Conservation (phyloP, 1,140 invertebrate species). For the Neotoxoptera formosana region DNA sequence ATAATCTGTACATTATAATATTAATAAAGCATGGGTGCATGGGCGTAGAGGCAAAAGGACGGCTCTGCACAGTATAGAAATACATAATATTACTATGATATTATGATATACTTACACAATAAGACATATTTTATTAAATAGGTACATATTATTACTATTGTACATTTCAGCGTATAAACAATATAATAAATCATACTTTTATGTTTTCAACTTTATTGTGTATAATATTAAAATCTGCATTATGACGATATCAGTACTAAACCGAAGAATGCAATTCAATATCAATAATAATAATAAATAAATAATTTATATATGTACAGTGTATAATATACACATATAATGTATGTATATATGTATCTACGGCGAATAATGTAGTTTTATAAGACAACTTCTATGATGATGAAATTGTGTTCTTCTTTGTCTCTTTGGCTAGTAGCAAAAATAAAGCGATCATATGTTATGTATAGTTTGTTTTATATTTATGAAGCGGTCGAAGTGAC, state of each 20-base stretch:
- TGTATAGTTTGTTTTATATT: background rate
- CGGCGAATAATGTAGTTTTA: background rate
- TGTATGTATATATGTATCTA: too few relatives aligned
- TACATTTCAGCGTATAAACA: background rate
- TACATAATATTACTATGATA: background rate
- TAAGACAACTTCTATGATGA: background rate
- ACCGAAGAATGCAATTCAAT: background rate
- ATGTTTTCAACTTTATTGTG: background rate
- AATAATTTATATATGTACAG: background rate
- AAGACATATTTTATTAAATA: background rate
- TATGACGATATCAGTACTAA: background rate
- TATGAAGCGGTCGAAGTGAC: background rate
- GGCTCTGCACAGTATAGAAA: background rate
- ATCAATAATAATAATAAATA: background rate
- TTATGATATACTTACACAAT: background rate
- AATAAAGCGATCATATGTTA: background rate
- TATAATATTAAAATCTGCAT: background rate
- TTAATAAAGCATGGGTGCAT: background rate
- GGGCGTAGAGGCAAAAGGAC: background rate
- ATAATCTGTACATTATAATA: background rate
- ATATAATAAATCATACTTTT: slow-evolving; percentile 2
- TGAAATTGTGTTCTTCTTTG: background rate
- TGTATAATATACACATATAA: too few relatives aligned
- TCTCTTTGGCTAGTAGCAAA: background rate
- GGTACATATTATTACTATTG: background rate